phyloP scores from a whole-genome alignment of 2,888 invertebrate genomes.

The Timandra comae region DNA sequence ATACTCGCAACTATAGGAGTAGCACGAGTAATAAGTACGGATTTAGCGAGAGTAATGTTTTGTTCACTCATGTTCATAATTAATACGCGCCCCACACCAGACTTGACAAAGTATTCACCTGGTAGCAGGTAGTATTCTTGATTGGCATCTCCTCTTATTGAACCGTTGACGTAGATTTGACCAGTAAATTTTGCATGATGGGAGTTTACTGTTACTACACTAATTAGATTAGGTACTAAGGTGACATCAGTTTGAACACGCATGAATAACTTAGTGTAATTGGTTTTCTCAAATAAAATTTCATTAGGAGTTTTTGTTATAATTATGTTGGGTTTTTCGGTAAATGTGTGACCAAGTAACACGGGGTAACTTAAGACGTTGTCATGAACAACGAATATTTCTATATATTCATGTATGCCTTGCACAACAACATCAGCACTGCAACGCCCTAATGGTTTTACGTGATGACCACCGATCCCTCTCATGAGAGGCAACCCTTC shows the following conservation, averaged over 20 bases:
- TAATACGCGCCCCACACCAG: not conserved
- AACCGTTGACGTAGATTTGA: slow-evolving; percentile 4
- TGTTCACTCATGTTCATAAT: not conserved
- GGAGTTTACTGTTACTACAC: no score
- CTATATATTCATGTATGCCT: not conserved
- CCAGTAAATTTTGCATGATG: no score
- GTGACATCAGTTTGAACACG: not conserved
- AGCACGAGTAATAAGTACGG: slow-evolving; percentile 2
- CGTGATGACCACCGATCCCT: no score
- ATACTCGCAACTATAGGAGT: not conserved
- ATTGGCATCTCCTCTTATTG: slow-evolving; percentile 2
- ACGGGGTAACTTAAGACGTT: not conserved
- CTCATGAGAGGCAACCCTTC: no score
- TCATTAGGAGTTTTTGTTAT: slow-evolving; percentile 10
- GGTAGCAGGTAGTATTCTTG: slow-evolving; percentile 11
- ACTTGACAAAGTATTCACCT: slow-evolving; percentile 8
- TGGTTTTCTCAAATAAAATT: slow-evolving; percentile 4
- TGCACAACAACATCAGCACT: slow-evolving; percentile 2
- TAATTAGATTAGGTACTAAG: no score
- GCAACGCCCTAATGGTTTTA: no score
- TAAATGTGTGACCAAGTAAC: slow-evolving; percentile 15
- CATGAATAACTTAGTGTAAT: not conserved
- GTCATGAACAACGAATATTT: slow-evolving; percentile 1
- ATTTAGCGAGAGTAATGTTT: not conserved
- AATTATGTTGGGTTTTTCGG: slow-evolving; percentile 10